Conservation (phyloP, 2,797 vertebrate genomes). For the Poecilia velifera region DNA sequence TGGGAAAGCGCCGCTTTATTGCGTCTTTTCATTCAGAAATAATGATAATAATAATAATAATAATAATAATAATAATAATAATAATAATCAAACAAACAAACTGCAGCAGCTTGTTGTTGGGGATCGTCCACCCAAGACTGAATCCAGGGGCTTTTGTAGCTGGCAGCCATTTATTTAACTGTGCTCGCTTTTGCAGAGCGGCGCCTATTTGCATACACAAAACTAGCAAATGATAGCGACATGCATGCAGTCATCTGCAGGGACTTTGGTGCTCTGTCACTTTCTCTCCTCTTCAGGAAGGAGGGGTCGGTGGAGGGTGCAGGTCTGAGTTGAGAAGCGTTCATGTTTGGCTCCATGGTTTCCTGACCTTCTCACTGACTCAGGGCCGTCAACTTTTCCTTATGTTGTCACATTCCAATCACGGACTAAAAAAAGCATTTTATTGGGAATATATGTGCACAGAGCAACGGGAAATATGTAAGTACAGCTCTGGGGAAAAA, state of each 20-base stretch:
- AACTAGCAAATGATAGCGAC: not conserved
- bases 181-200: slow-evolving; percentile 24
- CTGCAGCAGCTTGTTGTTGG: not conserved
- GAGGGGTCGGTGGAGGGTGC: not conserved
- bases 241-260: slow-evolving; percentile 29
- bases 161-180: slow-evolving; percentile 32
- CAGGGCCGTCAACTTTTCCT: not conserved
- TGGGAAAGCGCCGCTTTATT: not conserved
- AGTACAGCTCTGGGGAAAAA: too few species aligned
- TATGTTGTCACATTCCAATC: not conserved
- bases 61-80: not conserved
- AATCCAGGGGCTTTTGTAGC: not conserved
- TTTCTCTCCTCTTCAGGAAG: slow-evolving; percentile 11
- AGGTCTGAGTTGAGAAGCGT: slow-evolving; percentile 13
- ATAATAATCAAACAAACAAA: slow-evolving; percentile 38
- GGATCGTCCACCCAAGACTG: not conserved
- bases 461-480: not conserved
- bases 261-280: slow-evolving; percentile 11
- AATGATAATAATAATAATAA: slow-evolving; percentile 10
- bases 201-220: slow-evolving; percentile 30
- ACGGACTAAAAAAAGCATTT: not conserved
- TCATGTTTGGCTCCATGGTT: slow-evolving; percentile 4
- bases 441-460: not conserved
- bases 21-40: slow-evolving; percentile 51
- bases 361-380: not conserved